A percentile compares a stretch with the other conserved stretches of the same genome.
phyloP scores from a whole-genome alignment of 2,113 vertebrate genomes.

The Peromyscus polionotus region DNA sequence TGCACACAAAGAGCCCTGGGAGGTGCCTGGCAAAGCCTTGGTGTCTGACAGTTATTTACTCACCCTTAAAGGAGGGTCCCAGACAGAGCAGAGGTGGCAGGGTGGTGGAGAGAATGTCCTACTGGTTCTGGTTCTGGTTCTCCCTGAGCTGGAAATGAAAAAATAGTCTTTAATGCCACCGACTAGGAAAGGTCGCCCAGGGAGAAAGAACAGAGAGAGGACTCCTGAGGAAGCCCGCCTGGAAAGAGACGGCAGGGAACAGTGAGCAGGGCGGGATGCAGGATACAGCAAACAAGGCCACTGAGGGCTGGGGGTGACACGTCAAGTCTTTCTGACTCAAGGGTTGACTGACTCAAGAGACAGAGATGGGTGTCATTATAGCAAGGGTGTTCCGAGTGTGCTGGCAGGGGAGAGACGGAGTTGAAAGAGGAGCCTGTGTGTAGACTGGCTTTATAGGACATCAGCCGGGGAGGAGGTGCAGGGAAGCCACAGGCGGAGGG shows the following conservation, averaged over 20 bases:
- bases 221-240: no score
- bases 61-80: no score
- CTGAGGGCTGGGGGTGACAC: not conserved
- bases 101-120: not conserved
- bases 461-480: not conserved
- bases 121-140: not conserved
- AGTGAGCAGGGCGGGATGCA: not conserved
- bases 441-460: not conserved
- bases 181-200: not conserved
- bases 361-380: not conserved
- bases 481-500: not conserved
- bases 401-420: not conserved
- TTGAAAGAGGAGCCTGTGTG: not conserved
- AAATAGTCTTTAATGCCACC: rapidly evolving
- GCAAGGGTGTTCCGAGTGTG: not conserved
- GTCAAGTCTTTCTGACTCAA: no score
- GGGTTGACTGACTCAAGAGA: not conserved
- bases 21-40: not conserved
- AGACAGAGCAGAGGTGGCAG: not conserved
- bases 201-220: not conserved
- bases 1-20: not conserved
- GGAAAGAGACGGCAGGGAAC: not conserved
- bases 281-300: not conserved
- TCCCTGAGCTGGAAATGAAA: not conserved
- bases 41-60: not conserved